Conservation (phyloP, 2,113 vertebrate genomes). For the Pantherophis guttatus region DNA sequence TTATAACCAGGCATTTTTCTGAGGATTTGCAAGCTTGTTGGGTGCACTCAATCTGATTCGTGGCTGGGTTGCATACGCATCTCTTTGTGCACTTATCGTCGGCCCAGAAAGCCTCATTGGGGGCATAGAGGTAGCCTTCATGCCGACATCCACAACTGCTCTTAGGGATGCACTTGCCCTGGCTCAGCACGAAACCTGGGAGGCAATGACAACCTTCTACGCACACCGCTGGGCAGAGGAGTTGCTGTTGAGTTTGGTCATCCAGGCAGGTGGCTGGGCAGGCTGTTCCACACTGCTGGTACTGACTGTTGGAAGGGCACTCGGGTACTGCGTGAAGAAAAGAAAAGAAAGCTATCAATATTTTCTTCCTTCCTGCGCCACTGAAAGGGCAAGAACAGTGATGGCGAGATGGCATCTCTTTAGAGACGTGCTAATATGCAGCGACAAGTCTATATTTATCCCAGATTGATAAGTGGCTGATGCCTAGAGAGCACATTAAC, state of each 20-base stretch:
- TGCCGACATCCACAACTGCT: conserved; percentile 55
- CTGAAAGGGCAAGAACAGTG: neutral
- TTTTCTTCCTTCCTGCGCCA: neutral
- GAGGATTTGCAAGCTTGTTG: conserved; percentile 14
- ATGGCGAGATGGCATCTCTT: neutral
- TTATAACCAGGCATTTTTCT: conserved; percentile 44
- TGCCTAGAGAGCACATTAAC: neutral
- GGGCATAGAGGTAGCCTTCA: conserved; percentile 33
- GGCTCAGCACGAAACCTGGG: conserved; percentile 52
- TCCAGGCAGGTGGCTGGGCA: conserved; percentile 59
- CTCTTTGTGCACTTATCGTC: conserved; percentile 24
- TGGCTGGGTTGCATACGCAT: conserved; percentile 53
- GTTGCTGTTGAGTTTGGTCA: neutral
- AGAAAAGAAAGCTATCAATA: neutral
- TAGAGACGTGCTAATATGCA: neutral
- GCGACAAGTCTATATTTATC: neutral
- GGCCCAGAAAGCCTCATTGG: conserved; percentile 39
- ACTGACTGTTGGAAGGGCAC: conserved; percentile 62
- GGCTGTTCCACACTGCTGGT: conserved; percentile 51
- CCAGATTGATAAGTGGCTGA: neutral
- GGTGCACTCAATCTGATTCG: conserved; percentile 20
- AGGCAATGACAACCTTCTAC: conserved; percentile 61
- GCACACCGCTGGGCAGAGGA: conserved; percentile 2
- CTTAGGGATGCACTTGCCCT: conserved; percentile 41
- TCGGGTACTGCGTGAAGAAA: conserved; percentile 37